A percentile compares a stretch with the other conserved stretches of the same genome.
Evolutionary conservation across 2,888 invertebrate genomes (phyloP).

Genomic region (Leucophora obtusa): DNA sequence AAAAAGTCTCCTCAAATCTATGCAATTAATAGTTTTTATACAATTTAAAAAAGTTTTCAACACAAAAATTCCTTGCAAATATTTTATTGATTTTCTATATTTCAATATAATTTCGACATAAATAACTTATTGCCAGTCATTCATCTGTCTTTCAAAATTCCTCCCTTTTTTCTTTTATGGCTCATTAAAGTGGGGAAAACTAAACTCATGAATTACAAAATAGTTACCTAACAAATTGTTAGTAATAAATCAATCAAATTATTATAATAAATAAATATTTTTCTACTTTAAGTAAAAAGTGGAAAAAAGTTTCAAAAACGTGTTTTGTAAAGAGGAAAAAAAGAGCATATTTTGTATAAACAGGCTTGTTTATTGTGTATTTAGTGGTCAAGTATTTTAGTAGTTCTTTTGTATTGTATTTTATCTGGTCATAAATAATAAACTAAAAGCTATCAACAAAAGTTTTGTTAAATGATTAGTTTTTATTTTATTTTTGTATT

Average conservation of each 20-base stretch:
- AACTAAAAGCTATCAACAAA: constrained; percentile 5
- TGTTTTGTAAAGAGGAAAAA: background rate
- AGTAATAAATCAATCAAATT: constrained; percentile 26
- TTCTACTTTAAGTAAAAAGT: background rate
- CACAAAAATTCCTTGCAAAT: too few relatives aligned
- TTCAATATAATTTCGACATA: too few relatives aligned
- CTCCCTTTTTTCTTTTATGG: background rate
- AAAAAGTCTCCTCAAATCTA: too few relatives aligned
- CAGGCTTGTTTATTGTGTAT: background rate
- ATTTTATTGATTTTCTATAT: too few relatives aligned
- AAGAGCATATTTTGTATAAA: background rate
- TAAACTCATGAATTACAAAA: background rate
- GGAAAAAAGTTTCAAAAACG: background rate
- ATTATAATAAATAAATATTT: constrained; percentile 6
- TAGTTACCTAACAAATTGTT: constrained; percentile 15
- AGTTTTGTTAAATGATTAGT: background rate
- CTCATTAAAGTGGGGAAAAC: background rate
- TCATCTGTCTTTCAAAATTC: background rate
- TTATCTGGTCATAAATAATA: background rate
- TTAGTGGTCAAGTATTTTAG: background rate
- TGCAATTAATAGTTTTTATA: too few relatives aligned
- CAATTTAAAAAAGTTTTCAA: too few relatives aligned
- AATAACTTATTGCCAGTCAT: too few relatives aligned
- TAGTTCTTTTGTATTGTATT: background rate
- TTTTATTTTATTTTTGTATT: background rate